Percentiles rank a stretch among this genome's conserved stretches.
Conservation (phyloP, 2,888 invertebrate genomes). For the Osmoderma eremita region DNA sequence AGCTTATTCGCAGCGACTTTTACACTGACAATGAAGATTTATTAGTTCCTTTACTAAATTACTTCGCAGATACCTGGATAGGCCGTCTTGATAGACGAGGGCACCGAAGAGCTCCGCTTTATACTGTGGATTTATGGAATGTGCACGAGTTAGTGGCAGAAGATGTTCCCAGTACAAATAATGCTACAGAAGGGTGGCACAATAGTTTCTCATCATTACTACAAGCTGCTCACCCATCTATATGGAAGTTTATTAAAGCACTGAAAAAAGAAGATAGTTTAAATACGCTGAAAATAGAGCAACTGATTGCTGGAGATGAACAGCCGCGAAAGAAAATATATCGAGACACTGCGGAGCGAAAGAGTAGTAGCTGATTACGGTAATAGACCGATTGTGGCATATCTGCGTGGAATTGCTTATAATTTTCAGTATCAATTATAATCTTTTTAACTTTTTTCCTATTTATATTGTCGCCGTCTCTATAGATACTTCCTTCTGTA, state of each 20-base stretch:
- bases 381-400: too few species aligned
- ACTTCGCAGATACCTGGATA: conserved; percentile 32
- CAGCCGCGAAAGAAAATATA: too few species aligned
- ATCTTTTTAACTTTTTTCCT: too few species aligned
- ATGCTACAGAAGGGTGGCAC: conserved; percentile 6
- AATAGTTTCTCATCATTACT: conserved; percentile 13
- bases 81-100: neutral
- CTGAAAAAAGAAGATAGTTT: conserved; percentile 14
- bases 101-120: neutral
- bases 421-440: too few species aligned
- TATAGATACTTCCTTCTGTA: too few species aligned
- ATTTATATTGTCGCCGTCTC: too few species aligned
- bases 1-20: conserved; percentile 14
- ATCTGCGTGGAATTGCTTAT: too few species aligned
- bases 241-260: neutral
- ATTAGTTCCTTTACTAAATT: conserved; percentile 21
- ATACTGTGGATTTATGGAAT: conserved; percentile 4
- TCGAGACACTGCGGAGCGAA: too few species aligned
- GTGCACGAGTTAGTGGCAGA: neutral
- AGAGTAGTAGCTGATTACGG: too few species aligned
- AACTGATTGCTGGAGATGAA: too few species aligned
- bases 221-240: conserved; percentile 11
- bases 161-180: conserved; percentile 2
- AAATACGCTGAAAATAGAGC: conserved; percentile 11
- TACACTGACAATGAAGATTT: conserved; percentile 31